Conservation (phyloP, 2,888 invertebrate genomes). For the Pediacus dermestoides region DNA sequence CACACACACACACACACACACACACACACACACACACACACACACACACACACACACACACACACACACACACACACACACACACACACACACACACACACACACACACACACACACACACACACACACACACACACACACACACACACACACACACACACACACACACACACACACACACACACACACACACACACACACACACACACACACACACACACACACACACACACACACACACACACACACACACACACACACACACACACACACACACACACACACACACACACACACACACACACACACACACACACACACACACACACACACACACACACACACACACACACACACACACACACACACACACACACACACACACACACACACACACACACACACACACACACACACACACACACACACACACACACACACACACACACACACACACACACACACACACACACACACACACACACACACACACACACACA, state of each 20-base stretch:
- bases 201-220: conserved; percentile 13
- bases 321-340: too few relatives aligned
- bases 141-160: conserved; percentile 12
- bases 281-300: conserved; percentile 10
- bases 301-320: too few relatives aligned
- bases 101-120: conserved; percentile 13
- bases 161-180: conserved; percentile 12
- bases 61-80: conserved; percentile 13
- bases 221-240: conserved; percentile 13
- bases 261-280: conserved; percentile 13
- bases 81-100: conserved; percentile 13
- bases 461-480: too few relatives aligned
- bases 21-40: conserved; percentile 13
- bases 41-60: conserved; percentile 12
- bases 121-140: conserved; percentile 12
- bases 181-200: conserved; percentile 12
- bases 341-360: too few relatives aligned
- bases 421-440: too few relatives aligned
- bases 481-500: too few relatives aligned
- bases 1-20: conserved; percentile 12
- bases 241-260: conserved; percentile 13
- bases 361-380: too few relatives aligned
- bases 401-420: too few relatives aligned
- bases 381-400: too few relatives aligned
- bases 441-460: too few relatives aligned